These are phyloP conservation scores for Otolemur garnettii DNA, from an alignment of 2,113 vertebrate genomes.

Conservation along the genomic window DNA sequence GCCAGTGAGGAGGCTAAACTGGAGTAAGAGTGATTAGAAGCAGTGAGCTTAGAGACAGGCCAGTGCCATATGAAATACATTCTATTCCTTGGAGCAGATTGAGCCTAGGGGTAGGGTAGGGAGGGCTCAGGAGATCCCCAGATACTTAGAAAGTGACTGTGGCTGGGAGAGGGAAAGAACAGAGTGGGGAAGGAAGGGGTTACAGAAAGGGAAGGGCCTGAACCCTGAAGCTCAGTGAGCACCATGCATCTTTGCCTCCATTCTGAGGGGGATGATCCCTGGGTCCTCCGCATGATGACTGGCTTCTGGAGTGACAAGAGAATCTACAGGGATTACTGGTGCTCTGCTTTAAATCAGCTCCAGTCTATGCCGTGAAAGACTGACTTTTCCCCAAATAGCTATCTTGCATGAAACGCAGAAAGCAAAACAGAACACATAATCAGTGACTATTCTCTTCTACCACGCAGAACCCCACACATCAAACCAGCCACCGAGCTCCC, in stretches of 20 bases:
- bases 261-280: neutral
- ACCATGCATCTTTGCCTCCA: neutral
- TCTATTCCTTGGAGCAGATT: neutral
- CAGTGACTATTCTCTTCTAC: constrained; percentile 70
- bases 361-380: constrained; percentile 38
- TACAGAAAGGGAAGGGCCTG: neutral
- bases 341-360: constrained; percentile 57
- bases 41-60: neutral
- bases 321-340: neutral
- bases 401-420: constrained; percentile 61
- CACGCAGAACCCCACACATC: constrained; percentile 63
- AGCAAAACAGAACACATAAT: constrained; percentile 77
- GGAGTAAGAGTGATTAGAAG: constrained; percentile 9
- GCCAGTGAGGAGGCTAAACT: neutral
- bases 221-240: neutral
- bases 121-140: too few species aligned
- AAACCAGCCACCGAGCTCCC: constrained; percentile 53
- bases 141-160: neutral
- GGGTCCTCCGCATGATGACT: neutral
- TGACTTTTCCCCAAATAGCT: constrained; percentile 75
- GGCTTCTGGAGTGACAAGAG: neutral
- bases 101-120: neutral
- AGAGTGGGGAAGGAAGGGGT: neutral
- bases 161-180: neutral
- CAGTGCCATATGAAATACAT: neutral